Base-by-base conservation (phyloP, 2,888 invertebrate genomes). In the Yponomeuta plumbellus region DNA sequence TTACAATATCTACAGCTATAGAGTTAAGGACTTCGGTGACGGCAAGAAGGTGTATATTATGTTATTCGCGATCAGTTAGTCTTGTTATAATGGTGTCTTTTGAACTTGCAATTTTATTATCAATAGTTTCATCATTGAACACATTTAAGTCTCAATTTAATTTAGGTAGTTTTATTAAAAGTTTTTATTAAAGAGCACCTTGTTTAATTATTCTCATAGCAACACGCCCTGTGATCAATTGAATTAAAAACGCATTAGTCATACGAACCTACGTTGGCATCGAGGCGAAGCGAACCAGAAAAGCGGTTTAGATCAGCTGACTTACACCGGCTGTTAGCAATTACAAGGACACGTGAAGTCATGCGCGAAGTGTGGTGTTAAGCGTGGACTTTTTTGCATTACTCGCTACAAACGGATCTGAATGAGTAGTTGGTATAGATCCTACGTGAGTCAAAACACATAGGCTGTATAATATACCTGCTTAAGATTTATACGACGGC, bases 231-330 rank as follows among this genome's bases (percentile, higher is more conserved):
- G 17, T 13, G 17, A 52, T 52, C 44, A 52, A 52, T 52, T 52
- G 44, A 52, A 52, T 52, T 52, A 52, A 52, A 52, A 52, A 17
- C 44, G 44, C 44, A 52, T 52, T 13, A 52, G 44, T 52, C 44
- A 52, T 52, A 52, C 17, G 13, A 52, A 52, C 44, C 44, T 22
- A 59, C 59, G 59, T 21, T 22, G 22, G 44, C 22, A 59, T 8
- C 62, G 26, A 61, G 26, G 23, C 61, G 61, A 61, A 61, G 17
- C 23, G 34, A 62, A 62, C 39, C 39, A 34, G 62, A 62, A 62
- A 62, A 62, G 26, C 26, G 62, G 62, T 62, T 59, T 34, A 62
- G 59, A 62, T 62, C 62, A 62, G 62, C 62, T 62, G 62, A 62
- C 62, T 39, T 59, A 39, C 20, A 62, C 62, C 62, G 17, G 59